A percentile compares a stretch with the other conserved stretches of the same genome.
These are phyloP conservation scores for Plotosus lineatus DNA, from an alignment of 2,113 vertebrate genomes.

Conservation along the genomic window DNA sequence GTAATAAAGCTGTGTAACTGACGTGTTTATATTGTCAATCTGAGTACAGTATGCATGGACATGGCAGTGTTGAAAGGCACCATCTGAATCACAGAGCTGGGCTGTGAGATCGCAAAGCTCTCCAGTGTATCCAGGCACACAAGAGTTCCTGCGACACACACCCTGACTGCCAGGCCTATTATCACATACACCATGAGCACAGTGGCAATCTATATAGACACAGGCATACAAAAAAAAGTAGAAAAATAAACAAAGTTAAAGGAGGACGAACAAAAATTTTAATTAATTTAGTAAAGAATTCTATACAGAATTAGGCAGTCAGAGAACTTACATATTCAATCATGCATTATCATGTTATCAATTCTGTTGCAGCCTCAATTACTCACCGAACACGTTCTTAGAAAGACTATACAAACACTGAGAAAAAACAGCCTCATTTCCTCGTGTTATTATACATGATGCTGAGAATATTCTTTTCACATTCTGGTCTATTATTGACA, in stretches of 20 bases:
- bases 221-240: not conserved
- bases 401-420: not conserved
- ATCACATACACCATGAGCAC: slow-evolving; percentile 91
- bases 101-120: slow-evolving; percentile 79
- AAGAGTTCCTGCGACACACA: slow-evolving; percentile 81
- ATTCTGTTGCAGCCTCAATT: not conserved
- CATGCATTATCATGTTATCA: not conserved
- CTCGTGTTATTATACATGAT: too few relatives aligned
- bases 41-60: slow-evolving; percentile 76
- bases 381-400: not conserved
- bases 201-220: slow-evolving; percentile 79
- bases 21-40: slow-evolving; percentile 36
- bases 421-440: too few relatives aligned
- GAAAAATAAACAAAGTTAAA: not conserved
- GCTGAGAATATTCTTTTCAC: too few relatives aligned
- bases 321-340: not conserved
- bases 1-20: slow-evolving; percentile 26
- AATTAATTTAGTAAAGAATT: too few relatives aligned
- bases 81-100: slow-evolving; percentile 68
- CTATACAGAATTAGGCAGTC: not conserved
- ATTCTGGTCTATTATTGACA: too few relatives aligned
- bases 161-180: slow-evolving; percentile 87
- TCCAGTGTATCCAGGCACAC: slow-evolving; percentile 79
- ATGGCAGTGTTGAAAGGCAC: slow-evolving; percentile 80
- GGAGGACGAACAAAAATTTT: not conserved